Evolutionary conservation across 2,113 vertebrate genomes (phyloP).

Genomic region (Origma solitaria): DNA sequence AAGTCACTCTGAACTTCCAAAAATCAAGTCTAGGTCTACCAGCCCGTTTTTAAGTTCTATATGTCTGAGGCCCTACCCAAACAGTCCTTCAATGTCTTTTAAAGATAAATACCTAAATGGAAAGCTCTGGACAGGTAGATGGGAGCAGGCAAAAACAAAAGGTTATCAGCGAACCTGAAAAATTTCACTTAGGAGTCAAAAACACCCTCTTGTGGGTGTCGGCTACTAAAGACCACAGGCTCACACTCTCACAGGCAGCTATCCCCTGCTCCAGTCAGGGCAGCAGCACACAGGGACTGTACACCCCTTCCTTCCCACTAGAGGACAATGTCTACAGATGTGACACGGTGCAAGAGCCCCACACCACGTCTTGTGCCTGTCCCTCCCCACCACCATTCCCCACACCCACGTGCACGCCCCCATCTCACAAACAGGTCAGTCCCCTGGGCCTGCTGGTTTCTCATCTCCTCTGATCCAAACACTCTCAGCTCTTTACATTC

Average conservation of each 20-base stretch:
- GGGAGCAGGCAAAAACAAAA: neutral
- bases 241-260: neutral
- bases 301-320: neutral
- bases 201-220: neutral
- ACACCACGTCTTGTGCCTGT: rapidly evolving
- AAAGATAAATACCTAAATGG: neutral
- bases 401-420: neutral
- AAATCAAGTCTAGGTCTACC: neutral
- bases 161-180: neutral
- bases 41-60: neutral
- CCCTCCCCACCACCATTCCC: neutral
- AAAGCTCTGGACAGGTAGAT: neutral
- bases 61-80: neutral
- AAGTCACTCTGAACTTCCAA: neutral
- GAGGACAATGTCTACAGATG: rapidly evolving
- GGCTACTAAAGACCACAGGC: neutral
- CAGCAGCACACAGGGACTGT: neutral
- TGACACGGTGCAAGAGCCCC: neutral
- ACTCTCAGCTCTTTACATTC: neutral
- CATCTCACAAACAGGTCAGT: rapidly evolving
- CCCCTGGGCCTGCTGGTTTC: neutral
- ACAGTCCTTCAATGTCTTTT: neutral
- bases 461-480: neutral
- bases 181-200: neutral
- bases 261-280: neutral